A percentile compares a stretch with the other conserved stretches of the same genome.
Conservation (phyloP, 2,888 invertebrate species). For the Thereva unica region DNA sequence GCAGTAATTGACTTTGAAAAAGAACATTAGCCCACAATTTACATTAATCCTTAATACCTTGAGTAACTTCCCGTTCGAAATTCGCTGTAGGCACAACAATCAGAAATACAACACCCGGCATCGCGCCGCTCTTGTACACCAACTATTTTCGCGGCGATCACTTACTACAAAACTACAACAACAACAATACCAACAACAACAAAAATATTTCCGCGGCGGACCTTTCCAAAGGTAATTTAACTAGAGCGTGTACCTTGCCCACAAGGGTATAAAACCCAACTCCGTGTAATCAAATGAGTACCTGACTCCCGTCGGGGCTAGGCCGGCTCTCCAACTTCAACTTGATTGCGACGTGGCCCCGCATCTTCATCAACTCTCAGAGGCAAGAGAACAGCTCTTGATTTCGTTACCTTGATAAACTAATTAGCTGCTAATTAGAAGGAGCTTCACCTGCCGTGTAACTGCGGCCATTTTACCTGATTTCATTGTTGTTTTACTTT, state of each 20-base stretch:
- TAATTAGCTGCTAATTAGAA: conserved; percentile 34
- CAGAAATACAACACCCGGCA: conserved; percentile 71
- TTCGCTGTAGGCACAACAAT: conserved; percentile 71
- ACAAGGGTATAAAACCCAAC: too few relatives aligned
- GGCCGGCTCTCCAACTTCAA: too few relatives aligned
- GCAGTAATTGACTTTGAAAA: too few relatives aligned
- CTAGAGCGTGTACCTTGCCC: too few relatives aligned
- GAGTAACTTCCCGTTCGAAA: conserved; percentile 63
- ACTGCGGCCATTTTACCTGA: neutral
- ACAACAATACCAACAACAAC: too few relatives aligned
- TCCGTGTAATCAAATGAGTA: too few relatives aligned
- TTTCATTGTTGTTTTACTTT: conserved; percentile 4
- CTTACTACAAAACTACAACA: too few relatives aligned
- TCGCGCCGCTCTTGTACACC: conserved; percentile 45
- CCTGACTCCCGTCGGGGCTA: too few relatives aligned
- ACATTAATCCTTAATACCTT: conserved; percentile 52
- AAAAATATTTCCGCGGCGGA: too few relatives aligned
- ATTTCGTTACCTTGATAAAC: conserved; percentile 35
- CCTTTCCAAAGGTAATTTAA: too few relatives aligned
- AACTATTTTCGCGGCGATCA: neutral
- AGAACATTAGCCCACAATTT: too few relatives aligned
- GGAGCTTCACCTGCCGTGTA: conserved; percentile 1
- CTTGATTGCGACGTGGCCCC: too few relatives aligned
- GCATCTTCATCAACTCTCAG: conserved; percentile 17
- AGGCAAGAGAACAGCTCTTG: conserved; percentile 3